These are phyloP conservation scores for Miichthys miiuy DNA, from an alignment of 2,797 vertebrate species.

Conservation along the genomic window DNA sequence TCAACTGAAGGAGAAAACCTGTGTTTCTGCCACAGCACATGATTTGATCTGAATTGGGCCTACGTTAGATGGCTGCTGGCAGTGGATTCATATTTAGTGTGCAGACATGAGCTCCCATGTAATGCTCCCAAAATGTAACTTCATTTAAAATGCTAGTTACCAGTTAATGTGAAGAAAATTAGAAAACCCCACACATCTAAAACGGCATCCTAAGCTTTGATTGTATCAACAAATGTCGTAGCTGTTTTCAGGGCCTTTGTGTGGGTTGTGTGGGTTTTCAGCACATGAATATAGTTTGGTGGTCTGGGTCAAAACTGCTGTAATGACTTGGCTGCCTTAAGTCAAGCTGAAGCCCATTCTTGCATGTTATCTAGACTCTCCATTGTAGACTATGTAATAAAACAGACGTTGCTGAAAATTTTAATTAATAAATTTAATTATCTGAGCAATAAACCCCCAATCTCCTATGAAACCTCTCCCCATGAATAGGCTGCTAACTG, in stretches of 20 bases:
- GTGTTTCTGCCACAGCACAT: too few relatives aligned
- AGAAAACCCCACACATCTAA: background rate
- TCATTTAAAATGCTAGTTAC: background rate
- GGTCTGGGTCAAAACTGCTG: conserved; percentile 9
- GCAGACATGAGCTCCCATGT: background rate
- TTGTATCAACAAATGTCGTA: too few relatives aligned
- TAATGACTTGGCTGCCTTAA: conserved; percentile 13
- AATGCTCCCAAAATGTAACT: background rate
- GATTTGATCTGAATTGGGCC: too few relatives aligned
- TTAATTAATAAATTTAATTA: conserved; percentile 34
- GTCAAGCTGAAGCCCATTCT: background rate
- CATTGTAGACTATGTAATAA: conserved; percentile 13
- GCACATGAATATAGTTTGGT: background rate
- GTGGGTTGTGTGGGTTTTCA: background rate
- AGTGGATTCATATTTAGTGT: background rate
- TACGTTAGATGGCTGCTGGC: too few relatives aligned
- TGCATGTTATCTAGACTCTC: conserved; percentile 14
- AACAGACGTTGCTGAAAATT: conserved; percentile 18
- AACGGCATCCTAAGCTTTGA: background rate
- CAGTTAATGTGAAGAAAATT: too few relatives aligned
- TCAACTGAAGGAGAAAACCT: too few relatives aligned
- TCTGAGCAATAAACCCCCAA: conserved; percentile 40
- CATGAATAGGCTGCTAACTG: conserved; percentile 37
- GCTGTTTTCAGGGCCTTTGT: background rate
- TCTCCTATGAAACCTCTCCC: conserved; percentile 37